Evolutionary conservation across 2,888 invertebrate species (phyloP), one percentile per base, ranked within the genome.

Genomic region (Pyrochroa serraticornis): DNA sequence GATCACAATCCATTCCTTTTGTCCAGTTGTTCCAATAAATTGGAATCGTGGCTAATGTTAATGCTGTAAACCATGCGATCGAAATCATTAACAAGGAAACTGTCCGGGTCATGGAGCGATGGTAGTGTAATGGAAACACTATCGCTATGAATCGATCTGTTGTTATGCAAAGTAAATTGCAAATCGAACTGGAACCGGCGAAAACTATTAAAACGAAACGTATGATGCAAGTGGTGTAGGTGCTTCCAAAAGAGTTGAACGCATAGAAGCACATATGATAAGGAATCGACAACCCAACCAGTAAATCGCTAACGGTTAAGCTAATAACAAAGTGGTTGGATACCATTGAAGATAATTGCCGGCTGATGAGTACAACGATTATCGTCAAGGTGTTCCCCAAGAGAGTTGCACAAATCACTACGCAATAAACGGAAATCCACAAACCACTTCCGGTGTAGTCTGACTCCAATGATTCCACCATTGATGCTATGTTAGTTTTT

Each of bases 81-180:
- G 84, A 79, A 76, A 91, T 87, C 49, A 89, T 82, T 44, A 83
- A 72, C 55, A 84, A 73, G 22, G 88, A 88, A 50, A 86, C 82
- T 65, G 84, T 81, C 69, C 85, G 86, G 9, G 88, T 91, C 85
- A 91, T 88, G 75, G 85, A 87, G 74, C 88, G 83, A 75, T 86
- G 85, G 79, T 92, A 92, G 78, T 89, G 89, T 64, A 92, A 81
- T 7, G 92, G 91, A 77, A 91, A 87, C 41, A 92, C 85, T 68
- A 92, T 90, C 0, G 91, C 91, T 66, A 92, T 85, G 76, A 91
- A 92, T 68, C 89, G 84, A 80, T 92, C 92, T 57, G 89, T 83
- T 31, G 92, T 91, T 65, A 92, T 91, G 43, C 88, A 85, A 71
- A 91, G 86, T 66, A 92, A 83, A 76, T 91, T 92, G 80, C 86